Conservation (phyloP, 30 jellyfish, hydroid and myxozoan species). For the Calvadosia cruxmelitensis region DNA sequence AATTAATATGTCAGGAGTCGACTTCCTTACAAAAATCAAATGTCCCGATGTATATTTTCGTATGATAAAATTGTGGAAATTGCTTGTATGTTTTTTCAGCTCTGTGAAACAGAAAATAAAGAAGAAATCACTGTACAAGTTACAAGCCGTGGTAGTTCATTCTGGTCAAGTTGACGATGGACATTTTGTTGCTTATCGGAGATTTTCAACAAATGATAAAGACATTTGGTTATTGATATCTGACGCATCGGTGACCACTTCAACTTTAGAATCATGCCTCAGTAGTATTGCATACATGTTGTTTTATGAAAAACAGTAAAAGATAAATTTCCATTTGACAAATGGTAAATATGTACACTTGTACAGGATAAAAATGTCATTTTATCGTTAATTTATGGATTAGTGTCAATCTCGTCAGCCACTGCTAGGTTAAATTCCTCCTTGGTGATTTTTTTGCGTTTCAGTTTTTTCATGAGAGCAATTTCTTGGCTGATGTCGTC, state of each 20-base stretch:
- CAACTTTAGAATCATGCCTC: conserved; percentile 33
- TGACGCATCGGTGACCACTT: conserved; percentile 42
- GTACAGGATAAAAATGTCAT: background rate
- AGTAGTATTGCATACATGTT: conserved; percentile 49
- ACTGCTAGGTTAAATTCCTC: conserved; percentile 56
- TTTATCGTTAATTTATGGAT: background rate
- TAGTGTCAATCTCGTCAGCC: conserved; percentile 33
- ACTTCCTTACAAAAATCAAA: too few species aligned
- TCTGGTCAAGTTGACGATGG: conserved; percentile 67
- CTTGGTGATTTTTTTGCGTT: conserved; percentile 58
- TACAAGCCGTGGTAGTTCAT: conserved; percentile 56
- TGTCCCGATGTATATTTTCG: too few species aligned
- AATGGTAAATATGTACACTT: too few species aligned
- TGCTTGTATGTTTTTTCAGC: background rate
- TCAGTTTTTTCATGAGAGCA: conserved; percentile 62
- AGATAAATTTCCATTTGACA: too few species aligned
- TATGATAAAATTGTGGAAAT: too few species aligned
- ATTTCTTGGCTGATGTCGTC: conserved; percentile 68
- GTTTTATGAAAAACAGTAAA: conserved; percentile 47
- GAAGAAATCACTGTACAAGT: conserved; percentile 14
- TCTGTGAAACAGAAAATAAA: too few species aligned
- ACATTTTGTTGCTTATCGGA: conserved; percentile 67
- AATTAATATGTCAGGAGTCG: too few species aligned
- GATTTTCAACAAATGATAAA: conserved; percentile 27
- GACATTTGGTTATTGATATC: conserved; percentile 64